A percentile compares a stretch with the other conserved stretches of the same genome.
Conservation (phyloP, 1,140 invertebrate genomes). For the Spodoptera frugiperda region DNA sequence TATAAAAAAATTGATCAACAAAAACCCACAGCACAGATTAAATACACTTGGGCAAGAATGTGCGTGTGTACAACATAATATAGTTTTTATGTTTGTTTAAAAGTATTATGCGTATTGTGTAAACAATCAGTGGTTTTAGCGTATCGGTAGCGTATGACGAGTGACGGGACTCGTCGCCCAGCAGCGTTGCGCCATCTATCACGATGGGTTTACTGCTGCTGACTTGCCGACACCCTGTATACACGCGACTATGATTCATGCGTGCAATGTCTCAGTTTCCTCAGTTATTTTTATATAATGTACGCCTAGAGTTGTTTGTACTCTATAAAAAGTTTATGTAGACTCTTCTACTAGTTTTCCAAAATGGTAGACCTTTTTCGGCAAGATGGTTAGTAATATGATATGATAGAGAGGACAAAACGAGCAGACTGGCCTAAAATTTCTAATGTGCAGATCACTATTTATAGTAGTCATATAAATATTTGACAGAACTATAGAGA, state of each 20-base stretch:
- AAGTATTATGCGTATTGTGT: slow-evolving; percentile 11
- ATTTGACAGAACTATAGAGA: no score
- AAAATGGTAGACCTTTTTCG: no score
- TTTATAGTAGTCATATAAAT: no score
- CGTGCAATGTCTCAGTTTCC: slow-evolving; percentile 29
- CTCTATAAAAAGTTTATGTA: neutral
- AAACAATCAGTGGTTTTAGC: slow-evolving; percentile 2
- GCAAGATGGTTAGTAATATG: no score
- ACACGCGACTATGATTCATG: slow-evolving; percentile 41
- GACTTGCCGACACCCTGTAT: slow-evolving; percentile 21
- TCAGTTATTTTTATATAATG: slow-evolving; percentile 25
- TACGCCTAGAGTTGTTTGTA: neutral
- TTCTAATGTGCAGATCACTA: no score
- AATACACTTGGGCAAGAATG: neutral
- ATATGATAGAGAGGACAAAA: no score
- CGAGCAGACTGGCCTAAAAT: no score
- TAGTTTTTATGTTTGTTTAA: no score
- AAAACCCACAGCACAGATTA: neutral
- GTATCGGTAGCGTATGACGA: slow-evolving; percentile 36
- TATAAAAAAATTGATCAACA: no score
- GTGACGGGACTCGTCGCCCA: slow-evolving; percentile 19
- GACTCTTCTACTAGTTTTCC: neutral
- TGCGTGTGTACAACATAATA: neutral
- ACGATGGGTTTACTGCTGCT: slow-evolving; percentile 19
- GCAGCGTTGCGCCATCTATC: neutral